Conservation (phyloP, 2,888 invertebrate species). For the Drosophila affinis region DNA sequence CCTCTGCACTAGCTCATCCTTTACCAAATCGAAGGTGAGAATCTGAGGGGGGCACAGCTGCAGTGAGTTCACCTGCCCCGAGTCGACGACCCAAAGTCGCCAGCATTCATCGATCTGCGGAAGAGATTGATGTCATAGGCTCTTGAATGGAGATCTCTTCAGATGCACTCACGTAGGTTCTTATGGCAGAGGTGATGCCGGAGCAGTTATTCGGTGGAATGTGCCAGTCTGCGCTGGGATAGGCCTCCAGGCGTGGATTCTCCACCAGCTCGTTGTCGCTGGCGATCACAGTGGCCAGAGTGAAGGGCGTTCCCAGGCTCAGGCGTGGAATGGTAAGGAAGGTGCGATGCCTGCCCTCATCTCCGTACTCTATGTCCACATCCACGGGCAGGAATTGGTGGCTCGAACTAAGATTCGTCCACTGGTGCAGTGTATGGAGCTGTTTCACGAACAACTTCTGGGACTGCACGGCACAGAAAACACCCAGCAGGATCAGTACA, state of each 20-base stretch:
- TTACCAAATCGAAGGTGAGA: conserved; percentile 88
- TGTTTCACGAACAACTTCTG: conserved; percentile 80
- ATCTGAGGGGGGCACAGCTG: conserved; percentile 89
- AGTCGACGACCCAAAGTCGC: conserved; percentile 88
- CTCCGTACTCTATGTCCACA: conserved; percentile 81
- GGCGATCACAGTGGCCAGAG: conserved; percentile 87
- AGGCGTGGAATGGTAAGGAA: conserved; percentile 91
- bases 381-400: conserved; percentile 85
- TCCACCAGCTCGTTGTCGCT: conserved; percentile 61
- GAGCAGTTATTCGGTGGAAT: conserved; percentile 86
- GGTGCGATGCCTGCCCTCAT: conserved; percentile 84
- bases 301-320: conserved; percentile 88
- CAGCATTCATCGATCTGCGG: conserved; percentile 87
- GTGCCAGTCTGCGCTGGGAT: conserved; percentile 88
- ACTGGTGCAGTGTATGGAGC: conserved; percentile 85
- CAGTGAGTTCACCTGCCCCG: conserved; percentile 85
- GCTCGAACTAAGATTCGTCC: conserved; percentile 88
- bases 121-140: background rate
- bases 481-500: conserved; percentile 31
- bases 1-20: conserved; percentile 85
- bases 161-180: conserved; percentile 87
- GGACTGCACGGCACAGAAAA: conserved; percentile 16
- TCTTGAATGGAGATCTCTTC: background rate
- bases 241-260: conserved; percentile 85
- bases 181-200: conserved; percentile 89